Percentiles rank a stretch among this genome's conserved stretches.
Evolutionary conservation across 2,797 vertebrate genomes (phyloP).

Genomic region (Cuniculus paca): DNA sequence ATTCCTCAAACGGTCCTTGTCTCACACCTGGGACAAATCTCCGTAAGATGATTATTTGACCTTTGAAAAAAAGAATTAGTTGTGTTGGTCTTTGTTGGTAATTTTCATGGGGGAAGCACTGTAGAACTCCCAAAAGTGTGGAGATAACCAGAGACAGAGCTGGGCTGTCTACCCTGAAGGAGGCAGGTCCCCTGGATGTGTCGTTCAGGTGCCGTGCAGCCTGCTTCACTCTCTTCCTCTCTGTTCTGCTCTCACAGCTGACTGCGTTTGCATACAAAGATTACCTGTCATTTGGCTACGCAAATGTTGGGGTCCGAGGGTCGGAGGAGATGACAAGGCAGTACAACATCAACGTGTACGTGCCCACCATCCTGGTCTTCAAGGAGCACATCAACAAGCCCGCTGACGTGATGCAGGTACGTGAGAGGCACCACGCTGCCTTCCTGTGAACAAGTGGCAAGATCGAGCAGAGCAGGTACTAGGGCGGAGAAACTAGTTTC

Average conservation of each 20-base stretch:
- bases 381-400: conserved; percentile 95
- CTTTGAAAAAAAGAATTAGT: background rate
- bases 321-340: conserved; percentile 92
- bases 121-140: background rate
- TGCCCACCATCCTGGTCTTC: conserved; percentile 96
- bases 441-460: background rate
- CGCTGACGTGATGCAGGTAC: conserved; percentile 95
- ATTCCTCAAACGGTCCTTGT: background rate
- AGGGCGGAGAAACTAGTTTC: background rate
- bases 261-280: conserved; percentile 96
- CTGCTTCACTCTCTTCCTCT: background rate
- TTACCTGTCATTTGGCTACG: conserved; percentile 96
- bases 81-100: background rate
- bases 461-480: background rate
- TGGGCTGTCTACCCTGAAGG: background rate
- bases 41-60: background rate
- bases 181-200: background rate
- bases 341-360: conserved; percentile 95
- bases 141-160: accelerated
- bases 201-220: accelerated
- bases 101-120: background rate
- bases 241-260: conserved; percentile 88
- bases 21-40: background rate
- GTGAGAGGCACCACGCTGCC: background rate
- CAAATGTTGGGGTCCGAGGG: conserved; percentile 93